Conservation (phyloP, 1,140 invertebrate genomes). For the Phymorhynchus buccinoides region DNA sequence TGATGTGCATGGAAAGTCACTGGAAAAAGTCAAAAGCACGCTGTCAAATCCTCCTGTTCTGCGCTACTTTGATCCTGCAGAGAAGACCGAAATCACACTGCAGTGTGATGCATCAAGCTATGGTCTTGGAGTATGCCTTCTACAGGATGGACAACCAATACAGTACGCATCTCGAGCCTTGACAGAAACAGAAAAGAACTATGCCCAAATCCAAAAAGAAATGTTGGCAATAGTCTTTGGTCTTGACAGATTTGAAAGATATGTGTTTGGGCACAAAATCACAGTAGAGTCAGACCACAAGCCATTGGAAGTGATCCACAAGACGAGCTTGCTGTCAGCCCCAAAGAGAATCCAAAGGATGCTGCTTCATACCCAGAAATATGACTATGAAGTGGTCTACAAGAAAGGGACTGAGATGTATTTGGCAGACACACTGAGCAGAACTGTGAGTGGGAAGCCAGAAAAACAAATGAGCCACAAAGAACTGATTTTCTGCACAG, state of each 20-base stretch:
- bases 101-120: constrained; percentile 14
- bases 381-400: constrained; percentile 71
- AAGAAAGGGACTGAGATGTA: constrained; percentile 66
- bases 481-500: background rate
- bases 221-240: constrained; percentile 68
- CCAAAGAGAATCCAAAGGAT: constrained; percentile 49
- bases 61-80: background rate
- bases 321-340: constrained; percentile 41
- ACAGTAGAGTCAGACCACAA: constrained; percentile 49
- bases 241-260: constrained; percentile 69
- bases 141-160: constrained; percentile 58
- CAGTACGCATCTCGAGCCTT: constrained; percentile 69
- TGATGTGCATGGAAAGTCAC: constrained; percentile 15
- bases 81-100: background rate
- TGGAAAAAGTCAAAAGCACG: background rate
- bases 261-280: constrained; percentile 65
- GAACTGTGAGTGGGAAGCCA: constrained; percentile 22
- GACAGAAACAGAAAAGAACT: constrained; percentile 65
- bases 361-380: constrained; percentile 69
- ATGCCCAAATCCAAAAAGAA: constrained; percentile 74
- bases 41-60: background rate
- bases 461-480: background rate
- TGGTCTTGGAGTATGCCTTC: background rate
- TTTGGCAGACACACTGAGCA: constrained; percentile 65
- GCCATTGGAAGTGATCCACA: constrained; percentile 46